Conservation (phyloP, 2,113 vertebrate species). For the Gymnocephalus cernua region DNA sequence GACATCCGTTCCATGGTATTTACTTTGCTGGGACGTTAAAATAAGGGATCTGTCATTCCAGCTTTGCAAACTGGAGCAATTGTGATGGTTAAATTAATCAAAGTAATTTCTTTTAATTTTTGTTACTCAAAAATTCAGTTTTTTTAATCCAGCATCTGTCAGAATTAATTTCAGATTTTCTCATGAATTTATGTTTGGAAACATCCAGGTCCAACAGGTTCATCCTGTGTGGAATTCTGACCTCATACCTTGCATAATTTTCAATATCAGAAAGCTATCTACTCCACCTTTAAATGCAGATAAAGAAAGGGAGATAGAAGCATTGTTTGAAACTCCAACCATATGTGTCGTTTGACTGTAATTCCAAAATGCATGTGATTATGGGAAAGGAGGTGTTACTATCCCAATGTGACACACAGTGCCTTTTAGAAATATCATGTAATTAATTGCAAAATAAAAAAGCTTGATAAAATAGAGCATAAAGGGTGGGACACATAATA, state of each 20-base stretch:
- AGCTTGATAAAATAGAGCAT: conserved; percentile 15
- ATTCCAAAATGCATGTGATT: not conserved
- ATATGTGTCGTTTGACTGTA: not conserved
- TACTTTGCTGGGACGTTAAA: conserved; percentile 46
- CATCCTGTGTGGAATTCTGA: not conserved
- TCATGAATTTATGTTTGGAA: not conserved
- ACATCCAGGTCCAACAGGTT: not conserved
- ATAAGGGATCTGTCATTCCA: conserved; percentile 27
- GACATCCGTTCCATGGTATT: conserved; percentile 60
- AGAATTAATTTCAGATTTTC: not conserved
- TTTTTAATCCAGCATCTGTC: not conserved
- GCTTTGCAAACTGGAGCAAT: conserved; percentile 4
- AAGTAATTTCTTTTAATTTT: conserved; percentile 1
- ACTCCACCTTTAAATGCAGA: conserved; percentile 8
- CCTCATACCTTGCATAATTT: not conserved
- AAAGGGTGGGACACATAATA: conserved; percentile 36
- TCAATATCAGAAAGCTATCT: conserved; percentile 7
- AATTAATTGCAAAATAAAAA: conserved; percentile 19
- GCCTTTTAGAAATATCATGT: not conserved
- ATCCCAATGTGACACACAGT: not conserved
- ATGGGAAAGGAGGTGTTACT: not conserved
- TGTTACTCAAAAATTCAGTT: not conserved
- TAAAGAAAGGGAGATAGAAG: not conserved
- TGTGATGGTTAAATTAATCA: not conserved
- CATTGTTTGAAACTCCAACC: not conserved